Evolutionary conservation across 2,113 vertebrate species (phyloP), one percentile per base, ranked within the genome.

Genomic region (Thalassarche chlororhynchos): DNA sequence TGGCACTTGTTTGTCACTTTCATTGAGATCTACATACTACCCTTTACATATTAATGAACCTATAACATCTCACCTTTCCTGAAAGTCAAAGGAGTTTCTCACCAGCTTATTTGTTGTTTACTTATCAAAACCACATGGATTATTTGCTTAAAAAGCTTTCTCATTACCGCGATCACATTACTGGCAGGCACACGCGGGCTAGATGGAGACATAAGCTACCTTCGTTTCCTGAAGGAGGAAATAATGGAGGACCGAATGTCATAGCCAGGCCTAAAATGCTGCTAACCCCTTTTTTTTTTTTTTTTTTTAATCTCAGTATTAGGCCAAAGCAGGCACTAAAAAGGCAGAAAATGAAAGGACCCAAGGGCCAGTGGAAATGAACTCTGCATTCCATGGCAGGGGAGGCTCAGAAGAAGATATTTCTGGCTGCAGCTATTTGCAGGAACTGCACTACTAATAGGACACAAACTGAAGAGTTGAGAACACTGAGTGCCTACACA

Each of bases 1-100:
- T 98, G 98, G 98, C 97, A 98, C 98, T 98, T 98, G 98, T 99
- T 99, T 98, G 98, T 99, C 98, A 99, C 98, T 98, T 98, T 98
- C 98, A 98, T 97, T 95, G 98, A 98, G 98, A 98, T 98, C 98
- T 98, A 98, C 98, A 98, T 98, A 98, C 97, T 96, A 96, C 75
- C 91, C 96, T 98, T 98, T 98, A 98, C 98, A 98, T 99, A 98
- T 98, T 99, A 99, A 99, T 98, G 98, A 98, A 98, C 94, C 98
- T 92, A 96, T 97, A 98, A 98, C 96, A 97, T 92, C 98, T 98
- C 98, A 98, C 98, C 98, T 98, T 98, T 98, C 97, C 97, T 98
- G 98, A 98, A 98, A 98, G 98, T 98, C 98, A 98, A 97, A 98
- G 96, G 97, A 98, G 95, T 72, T 96, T 96, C 96, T 96, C 84